Percentiles rank a stretch among this genome's conserved stretches.
These are phyloP conservation scores for Thereva unica DNA, from an alignment of 2,888 invertebrate genomes.

Conservation along the genomic window DNA sequence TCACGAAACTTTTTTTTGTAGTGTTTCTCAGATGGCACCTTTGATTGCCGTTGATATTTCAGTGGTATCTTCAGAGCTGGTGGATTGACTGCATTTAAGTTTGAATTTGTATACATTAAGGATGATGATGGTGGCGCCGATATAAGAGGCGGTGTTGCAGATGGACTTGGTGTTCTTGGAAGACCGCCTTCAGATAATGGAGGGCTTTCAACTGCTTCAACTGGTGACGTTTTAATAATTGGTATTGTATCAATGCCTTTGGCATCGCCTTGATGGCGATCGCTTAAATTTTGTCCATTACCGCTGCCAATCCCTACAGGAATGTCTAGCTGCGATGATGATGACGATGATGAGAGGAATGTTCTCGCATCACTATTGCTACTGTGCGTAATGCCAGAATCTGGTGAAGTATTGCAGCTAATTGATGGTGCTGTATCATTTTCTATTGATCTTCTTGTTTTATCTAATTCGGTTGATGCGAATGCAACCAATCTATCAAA, in stretches of 20 bases:
- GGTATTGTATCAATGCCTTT: slow-evolving; percentile 54
- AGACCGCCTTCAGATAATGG: slow-evolving; percentile 57
- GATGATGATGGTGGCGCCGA: slow-evolving; percentile 14
- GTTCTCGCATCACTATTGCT: slow-evolving; percentile 58
- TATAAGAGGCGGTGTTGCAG: slow-evolving; percentile 52
- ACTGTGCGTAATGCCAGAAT: slow-evolving; percentile 81
- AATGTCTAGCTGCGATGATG: slow-evolving; percentile 57
- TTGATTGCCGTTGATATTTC: slow-evolving; percentile 65
- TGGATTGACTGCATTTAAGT: slow-evolving; percentile 50
- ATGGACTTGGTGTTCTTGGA: slow-evolving; percentile 57
- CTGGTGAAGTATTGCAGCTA: slow-evolving; percentile 83
- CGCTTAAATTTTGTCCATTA: slow-evolving; percentile 45
- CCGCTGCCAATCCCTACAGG: slow-evolving; percentile 50
- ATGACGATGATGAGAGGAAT: slow-evolving; percentile 59
- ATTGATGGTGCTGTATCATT: slow-evolving; percentile 62
- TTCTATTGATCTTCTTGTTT: slow-evolving; percentile 80
- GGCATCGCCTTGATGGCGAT: slow-evolving; percentile 44
- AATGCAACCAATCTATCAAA: slow-evolving; percentile 93
- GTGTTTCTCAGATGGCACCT: slow-evolving; percentile 64
- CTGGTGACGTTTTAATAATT: slow-evolving; percentile 57
- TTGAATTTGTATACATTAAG: slow-evolving; percentile 28
- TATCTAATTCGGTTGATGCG: slow-evolving; percentile 88
- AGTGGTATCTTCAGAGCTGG: slow-evolving; percentile 60
- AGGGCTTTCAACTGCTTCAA: slow-evolving; percentile 61
- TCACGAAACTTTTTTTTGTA: slow-evolving; percentile 87